Percentiles rank a stretch among this genome's conserved stretches.
phyloP scores from a whole-genome alignment of 2,797 vertebrate species.

The Arremon aurantiirostris region DNA sequence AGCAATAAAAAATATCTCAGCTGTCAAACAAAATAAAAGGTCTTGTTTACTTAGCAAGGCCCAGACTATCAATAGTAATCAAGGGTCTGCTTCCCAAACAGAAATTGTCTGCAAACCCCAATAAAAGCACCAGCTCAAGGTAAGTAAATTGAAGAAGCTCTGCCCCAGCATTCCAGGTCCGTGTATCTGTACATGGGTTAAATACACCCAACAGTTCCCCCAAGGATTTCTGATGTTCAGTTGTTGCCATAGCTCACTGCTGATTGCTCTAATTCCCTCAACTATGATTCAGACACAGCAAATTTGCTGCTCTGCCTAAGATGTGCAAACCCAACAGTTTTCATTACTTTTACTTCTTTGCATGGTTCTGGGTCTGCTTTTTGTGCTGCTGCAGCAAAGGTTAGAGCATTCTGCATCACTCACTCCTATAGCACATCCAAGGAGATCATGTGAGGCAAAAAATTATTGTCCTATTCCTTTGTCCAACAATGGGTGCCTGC shows the following conservation, averaged over 20 bases:
- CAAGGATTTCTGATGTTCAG: not conserved
- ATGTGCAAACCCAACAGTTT: rapidly evolving
- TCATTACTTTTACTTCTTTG: not conserved
- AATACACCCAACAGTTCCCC: rapidly evolving
- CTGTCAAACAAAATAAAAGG: not conserved
- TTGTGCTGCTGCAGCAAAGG: not conserved
- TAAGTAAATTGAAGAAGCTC: rapidly evolving
- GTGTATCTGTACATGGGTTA: rapidly evolving
- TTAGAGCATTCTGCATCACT: not conserved
- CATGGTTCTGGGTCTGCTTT: not conserved
- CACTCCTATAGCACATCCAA: not conserved
- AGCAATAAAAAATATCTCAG: not conserved
- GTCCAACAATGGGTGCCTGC: not conserved
- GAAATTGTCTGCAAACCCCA: not conserved
- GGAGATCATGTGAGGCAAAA: rapidly evolving
- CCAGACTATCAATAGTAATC: not conserved
- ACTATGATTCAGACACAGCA: not conserved
- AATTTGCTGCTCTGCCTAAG: not conserved
- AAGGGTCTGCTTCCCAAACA: not conserved
- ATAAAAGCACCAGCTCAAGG: not conserved
- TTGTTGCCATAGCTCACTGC: not conserved
- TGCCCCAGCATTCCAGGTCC: not conserved
- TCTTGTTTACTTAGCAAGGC: not conserved
- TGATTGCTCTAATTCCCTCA: not conserved
- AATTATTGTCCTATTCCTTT: not conserved